Evolutionary conservation across 2,113 vertebrate species (phyloP).

Genomic region (Tragelaphus strepsiceros): DNA sequence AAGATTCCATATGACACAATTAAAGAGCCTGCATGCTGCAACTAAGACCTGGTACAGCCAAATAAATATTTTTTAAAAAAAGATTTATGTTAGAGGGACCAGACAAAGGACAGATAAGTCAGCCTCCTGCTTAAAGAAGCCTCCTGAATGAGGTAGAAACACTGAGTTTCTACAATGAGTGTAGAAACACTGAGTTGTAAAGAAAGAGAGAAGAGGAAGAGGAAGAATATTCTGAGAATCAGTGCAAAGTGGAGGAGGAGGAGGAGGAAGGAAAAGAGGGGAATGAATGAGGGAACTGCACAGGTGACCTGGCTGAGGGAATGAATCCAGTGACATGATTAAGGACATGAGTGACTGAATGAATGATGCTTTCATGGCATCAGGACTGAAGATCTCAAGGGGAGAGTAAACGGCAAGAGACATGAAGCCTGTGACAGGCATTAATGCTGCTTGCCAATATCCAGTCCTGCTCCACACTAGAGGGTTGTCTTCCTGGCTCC

Average conservation of each 20-base stretch:
- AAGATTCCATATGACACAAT: not conserved
- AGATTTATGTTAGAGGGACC: not conserved
- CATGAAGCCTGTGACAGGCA: accelerated
- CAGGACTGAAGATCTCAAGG: not conserved
- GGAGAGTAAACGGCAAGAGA: not conserved
- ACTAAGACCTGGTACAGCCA: not conserved
- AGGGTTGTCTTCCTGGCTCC: not conserved
- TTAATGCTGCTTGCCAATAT: accelerated
- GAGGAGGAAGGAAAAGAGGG: not conserved
- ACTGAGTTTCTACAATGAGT: not conserved
- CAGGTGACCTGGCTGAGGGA: not conserved
- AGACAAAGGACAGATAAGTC: not conserved
- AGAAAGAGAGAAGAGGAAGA: not conserved
- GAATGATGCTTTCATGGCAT: not conserved
- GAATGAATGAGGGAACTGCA: not conserved
- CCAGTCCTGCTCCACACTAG: not conserved
- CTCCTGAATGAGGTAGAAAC: not conserved
- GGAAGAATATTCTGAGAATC: not conserved
- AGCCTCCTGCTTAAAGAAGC: not conserved
- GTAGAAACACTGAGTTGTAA: not conserved
- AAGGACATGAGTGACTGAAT: not conserved
- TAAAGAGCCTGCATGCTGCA: not conserved
- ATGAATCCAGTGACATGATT: not conserved
- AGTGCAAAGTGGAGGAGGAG: not conserved
- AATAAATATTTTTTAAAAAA: not conserved